Evolutionary conservation across 2,797 vertebrate genomes (phyloP), one percentile per base, ranked within the genome.

Genomic region (Muraenolepis orangiensis): DNA sequence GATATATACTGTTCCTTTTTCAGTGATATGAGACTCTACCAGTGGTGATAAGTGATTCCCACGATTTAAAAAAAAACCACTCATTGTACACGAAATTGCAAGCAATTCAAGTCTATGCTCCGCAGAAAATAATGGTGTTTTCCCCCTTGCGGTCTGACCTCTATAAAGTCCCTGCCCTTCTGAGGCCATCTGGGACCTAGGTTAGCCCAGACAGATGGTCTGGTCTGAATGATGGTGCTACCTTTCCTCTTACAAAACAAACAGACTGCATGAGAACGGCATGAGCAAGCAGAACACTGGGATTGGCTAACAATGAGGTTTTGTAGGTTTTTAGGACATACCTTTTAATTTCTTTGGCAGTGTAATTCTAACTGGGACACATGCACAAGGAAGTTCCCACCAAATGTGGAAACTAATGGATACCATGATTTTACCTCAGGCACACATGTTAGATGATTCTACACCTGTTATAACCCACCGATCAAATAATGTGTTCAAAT

Each of bases 181-280:
- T 31, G 2, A 67, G 80, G 85, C 85, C 87, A 82, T 83, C 84
- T 69, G 71, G 32, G 78, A 74, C 78, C 83, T 84, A 74, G 77
- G 78, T 83, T 87, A 83, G 76, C 79, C 76, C 88, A 73, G 78
- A 84, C 81, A 86, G 84, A 78, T 86, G 86, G 78, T 79, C 76
- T 36, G 80, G 85, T 76, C 73, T 79, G 79, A 68, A 78, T 71
- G n/a, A 71, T 66, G 69, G 64, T 72, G 46, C 72, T 72, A 57
- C 34, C 74, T 61, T 61, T 61, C 10, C 57, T 61, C 57, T 80
- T 81, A 76, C 28, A 76, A 88, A 86, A 89, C 83, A 85, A 80
- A 83, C 68, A n/a, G n/a, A n/a, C n/a, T n/a, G 75, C 83, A 72
- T 80, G 80, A 79, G 83, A 83, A 83, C 83, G 76, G 78, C 73